Evolutionary conservation across 2,797 vertebrate genomes (phyloP).

Genomic region (Lepidocolaptes lacrymiger): DNA sequence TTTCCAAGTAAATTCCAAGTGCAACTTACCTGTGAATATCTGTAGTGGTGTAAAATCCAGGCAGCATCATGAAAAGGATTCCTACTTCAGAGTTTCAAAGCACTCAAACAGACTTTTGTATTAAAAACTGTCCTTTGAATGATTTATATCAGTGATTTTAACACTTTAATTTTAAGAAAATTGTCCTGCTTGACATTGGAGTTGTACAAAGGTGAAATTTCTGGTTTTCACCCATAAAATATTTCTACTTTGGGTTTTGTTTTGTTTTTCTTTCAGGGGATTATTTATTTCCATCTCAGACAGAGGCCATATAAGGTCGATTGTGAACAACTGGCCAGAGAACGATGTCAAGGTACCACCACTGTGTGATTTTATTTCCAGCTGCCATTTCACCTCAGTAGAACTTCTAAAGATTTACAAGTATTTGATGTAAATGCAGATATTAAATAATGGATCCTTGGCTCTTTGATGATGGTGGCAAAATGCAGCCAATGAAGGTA

Average conservation of each 20-base stretch:
- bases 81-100: not conserved
- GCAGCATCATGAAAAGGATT: not conserved
- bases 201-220: not conserved
- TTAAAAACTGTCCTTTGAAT: not conserved
- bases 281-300: conserved; percentile 96
- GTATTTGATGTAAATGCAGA: not conserved
- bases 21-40: not conserved
- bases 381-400: not conserved
- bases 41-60: not conserved
- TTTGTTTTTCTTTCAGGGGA: conserved; percentile 81
- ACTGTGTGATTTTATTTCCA: not conserved
- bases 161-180: not conserved
- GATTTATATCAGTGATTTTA: not conserved
- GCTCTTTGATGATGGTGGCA: not conserved
- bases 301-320: conserved; percentile 92
- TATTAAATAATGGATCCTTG: not conserved
- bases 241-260: not conserved
- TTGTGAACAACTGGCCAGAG: conserved; percentile 98
- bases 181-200: not conserved
- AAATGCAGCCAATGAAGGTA: not conserved
- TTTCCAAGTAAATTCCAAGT: not conserved
- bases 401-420: not conserved
- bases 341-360: conserved; percentile 87
- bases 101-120: not conserved
- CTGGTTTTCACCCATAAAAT: not conserved